A percentile compares a stretch with the other conserved stretches of the same genome.
Evolutionary conservation across 2,797 vertebrate genomes (phyloP).

Genomic region (Falco naumanni): DNA sequence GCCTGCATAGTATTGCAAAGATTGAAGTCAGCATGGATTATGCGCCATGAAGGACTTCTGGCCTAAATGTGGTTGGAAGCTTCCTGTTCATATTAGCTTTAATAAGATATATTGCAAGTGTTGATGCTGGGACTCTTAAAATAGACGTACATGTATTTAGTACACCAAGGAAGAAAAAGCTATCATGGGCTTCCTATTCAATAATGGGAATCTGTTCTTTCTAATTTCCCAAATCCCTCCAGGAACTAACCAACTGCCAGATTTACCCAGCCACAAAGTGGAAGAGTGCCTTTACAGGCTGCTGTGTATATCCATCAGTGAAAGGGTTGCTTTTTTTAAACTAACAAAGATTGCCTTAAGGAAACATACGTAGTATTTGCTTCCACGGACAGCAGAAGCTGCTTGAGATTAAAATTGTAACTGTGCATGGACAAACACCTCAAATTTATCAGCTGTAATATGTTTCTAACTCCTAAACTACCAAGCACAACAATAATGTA

Average conservation of each 20-base stretch:
- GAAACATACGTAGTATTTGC: not conserved
- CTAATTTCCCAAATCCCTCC: not conserved
- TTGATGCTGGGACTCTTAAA: slow-evolving; percentile 6
- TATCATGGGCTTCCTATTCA: not conserved
- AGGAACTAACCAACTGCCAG: not conserved
- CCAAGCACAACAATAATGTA: accelerated
- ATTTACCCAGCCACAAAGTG: not conserved
- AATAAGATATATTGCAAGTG: not conserved
- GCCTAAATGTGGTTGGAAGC: not conserved
- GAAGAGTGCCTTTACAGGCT: not conserved
- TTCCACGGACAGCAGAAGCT: not conserved
- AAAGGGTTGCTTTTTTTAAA: not conserved
- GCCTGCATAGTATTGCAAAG: not conserved
- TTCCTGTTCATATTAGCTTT: not conserved
- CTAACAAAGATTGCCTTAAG: not conserved
- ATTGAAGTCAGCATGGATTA: not conserved
- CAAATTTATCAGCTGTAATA: not conserved
- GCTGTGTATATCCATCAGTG: not conserved
- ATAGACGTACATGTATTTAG: not conserved
- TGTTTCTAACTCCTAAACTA: not conserved
- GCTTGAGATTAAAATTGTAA: not conserved
- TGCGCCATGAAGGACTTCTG: not conserved
- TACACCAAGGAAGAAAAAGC: not conserved
- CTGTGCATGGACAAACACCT: not conserved
- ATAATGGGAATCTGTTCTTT: not conserved